Evolutionary conservation across 2,113 vertebrate genomes (phyloP), one percentile per base, ranked within the genome.

Genomic region (Bambusicola thoracicus): DNA sequence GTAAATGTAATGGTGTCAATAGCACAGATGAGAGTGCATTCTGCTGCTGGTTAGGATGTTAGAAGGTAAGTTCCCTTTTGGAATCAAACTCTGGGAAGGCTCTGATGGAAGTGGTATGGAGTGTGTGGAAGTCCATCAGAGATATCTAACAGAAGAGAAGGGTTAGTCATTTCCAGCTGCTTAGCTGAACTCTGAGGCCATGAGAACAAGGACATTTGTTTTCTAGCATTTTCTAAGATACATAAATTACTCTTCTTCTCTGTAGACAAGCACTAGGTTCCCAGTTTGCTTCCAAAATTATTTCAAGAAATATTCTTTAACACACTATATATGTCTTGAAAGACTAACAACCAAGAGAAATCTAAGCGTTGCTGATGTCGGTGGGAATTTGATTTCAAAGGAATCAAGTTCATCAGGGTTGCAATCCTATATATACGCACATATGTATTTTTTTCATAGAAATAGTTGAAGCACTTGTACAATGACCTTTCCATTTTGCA

Each of bases 181-280:
- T 91, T 74, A 51, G 70, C 41, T 96, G 91, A 96, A 96, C 95
- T 82, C 68, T 80, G 91, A 92, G 96, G 95, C 93, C 92, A 90
- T 96, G 94, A 94, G 95, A 95, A 92, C 91, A 89, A 79, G 78
- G 66, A 80, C 41, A 46, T 41, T 89, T 69, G 29, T 68, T 58
- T 94, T 91, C 53, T 63, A 79, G 1, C 4, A 7, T 92, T 94
- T 93, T 84, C 63, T 87, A 85, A 94, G 95, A 95, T 91, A 94
- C 58, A 67, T 91, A 87, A 29, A 76, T 89, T 76, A 79, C 67
- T 93, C 34, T 87, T 94, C 79, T 79, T 94, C 87, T 93, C 96
- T 92, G 96, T 93, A 94, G 94, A 93, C 63, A 59, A 79, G 44
- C 78, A 82, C 44, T 24, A 91, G 79, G 38, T 29, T 25, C 67